phyloP scores from a whole-genome alignment of 2,797 vertebrate species.

The Myotis myotis region DNA sequence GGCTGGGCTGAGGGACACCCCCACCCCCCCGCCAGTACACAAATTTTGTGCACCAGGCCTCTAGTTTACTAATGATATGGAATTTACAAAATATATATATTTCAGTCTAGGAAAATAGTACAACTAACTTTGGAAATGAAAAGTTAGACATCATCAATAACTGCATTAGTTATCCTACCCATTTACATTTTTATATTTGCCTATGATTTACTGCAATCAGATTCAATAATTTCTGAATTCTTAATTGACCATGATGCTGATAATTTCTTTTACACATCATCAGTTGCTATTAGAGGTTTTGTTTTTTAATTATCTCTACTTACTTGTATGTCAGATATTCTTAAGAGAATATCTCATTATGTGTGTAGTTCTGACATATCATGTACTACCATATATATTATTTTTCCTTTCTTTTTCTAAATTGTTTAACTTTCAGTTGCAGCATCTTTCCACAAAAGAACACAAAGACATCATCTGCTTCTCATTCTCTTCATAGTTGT shows the following conservation, averaged over 20 bases:
- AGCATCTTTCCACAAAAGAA: not conserved
- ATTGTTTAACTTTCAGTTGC: not conserved
- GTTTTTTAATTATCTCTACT: not conserved
- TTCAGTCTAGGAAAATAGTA: conserved; percentile 52
- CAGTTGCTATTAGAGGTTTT: not conserved
- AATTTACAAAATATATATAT: conserved; percentile 61
- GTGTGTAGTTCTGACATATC: not conserved
- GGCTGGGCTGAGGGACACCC: too few species aligned
- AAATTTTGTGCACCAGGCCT: too few species aligned
- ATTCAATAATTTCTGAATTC: conserved; percentile 34
- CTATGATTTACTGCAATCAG: not conserved
- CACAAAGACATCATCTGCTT: not conserved
- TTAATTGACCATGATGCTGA: conserved; percentile 15
- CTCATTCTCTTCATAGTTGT: not conserved
- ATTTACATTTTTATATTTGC: conserved; percentile 14
- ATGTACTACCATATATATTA: not conserved
- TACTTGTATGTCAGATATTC: not conserved
- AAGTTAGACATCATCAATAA: not conserved
- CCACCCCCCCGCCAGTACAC: too few species aligned
- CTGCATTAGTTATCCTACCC: not conserved
- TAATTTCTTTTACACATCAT: not conserved
- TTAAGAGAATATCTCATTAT: not conserved
- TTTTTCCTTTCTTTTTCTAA: not conserved
- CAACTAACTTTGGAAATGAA: conserved; percentile 58
- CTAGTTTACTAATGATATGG: conserved; percentile 44